Conservation (phyloP, 2,113 vertebrate genomes). For the Brevimyrus niger region DNA sequence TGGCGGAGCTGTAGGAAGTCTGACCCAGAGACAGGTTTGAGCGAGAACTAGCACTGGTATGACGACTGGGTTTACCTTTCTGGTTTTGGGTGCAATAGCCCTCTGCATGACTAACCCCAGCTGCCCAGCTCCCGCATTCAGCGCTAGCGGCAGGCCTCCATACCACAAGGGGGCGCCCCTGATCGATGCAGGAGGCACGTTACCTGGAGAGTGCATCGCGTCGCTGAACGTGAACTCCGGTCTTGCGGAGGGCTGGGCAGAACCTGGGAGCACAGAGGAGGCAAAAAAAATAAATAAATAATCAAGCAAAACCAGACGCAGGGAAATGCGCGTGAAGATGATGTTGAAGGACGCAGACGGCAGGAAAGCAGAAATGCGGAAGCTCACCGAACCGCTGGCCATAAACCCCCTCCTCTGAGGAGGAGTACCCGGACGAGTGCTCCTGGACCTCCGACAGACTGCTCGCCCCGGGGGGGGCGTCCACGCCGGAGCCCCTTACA, state of each 20-base stretch:
- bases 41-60: background rate
- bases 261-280: slow-evolving; percentile 43
- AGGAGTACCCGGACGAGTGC: slow-evolving; percentile 52
- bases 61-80: background rate
- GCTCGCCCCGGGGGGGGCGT: background rate
- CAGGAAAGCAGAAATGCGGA: background rate
- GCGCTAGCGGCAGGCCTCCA: background rate
- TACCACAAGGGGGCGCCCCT: background rate
- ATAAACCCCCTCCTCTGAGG: slow-evolving; percentile 42
- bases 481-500: background rate
- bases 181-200: background rate
- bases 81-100: background rate
- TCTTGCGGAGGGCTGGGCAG: slow-evolving; percentile 6
- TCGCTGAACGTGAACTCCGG: background rate
- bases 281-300: no score
- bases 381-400: background rate
- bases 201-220: slow-evolving; percentile 33
- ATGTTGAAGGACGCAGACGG: background rate
- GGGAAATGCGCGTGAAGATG: background rate
- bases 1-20: background rate
- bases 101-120: background rate
- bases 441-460: background rate
- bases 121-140: background rate
- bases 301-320: background rate
- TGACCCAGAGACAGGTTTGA: background rate